phyloP scores from a whole-genome alignment of 2,113 vertebrate genomes.

The Condylura cristata region DNA sequence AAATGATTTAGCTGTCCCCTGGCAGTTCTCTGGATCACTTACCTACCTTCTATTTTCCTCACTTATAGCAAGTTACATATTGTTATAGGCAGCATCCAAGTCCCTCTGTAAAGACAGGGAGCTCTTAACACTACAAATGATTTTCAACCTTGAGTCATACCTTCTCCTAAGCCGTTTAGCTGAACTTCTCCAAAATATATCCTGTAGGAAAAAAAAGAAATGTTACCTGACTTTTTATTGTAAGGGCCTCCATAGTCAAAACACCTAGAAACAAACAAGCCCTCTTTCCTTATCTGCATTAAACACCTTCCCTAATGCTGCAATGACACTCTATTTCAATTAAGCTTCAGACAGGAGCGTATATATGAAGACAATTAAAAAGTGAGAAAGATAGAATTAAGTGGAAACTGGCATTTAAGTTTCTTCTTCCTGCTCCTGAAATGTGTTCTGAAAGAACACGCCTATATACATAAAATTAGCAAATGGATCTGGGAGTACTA shows the following conservation, averaged over 20 bases:
- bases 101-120: neutral
- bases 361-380: neutral
- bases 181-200: conserved; percentile 99
- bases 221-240: neutral
- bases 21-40: neutral
- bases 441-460: neutral
- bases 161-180: conserved; percentile 96
- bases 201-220: conserved; percentile 84
- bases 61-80: neutral
- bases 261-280: neutral
- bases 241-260: neutral
- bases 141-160: conserved; percentile 82
- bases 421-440: neutral
- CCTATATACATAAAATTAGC: neutral
- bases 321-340: neutral
- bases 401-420: neutral
- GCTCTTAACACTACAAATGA: neutral
- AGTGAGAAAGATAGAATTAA: neutral
- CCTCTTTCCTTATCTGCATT: neutral
- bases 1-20: neutral
- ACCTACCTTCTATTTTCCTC: neutral
- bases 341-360: neutral
- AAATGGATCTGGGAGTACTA: neutral
- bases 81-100: neutral
- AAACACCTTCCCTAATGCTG: neutral